phyloP scores from a whole-genome alignment of 2,797 vertebrate species.

The Ptychobarbus kaznakovi region DNA sequence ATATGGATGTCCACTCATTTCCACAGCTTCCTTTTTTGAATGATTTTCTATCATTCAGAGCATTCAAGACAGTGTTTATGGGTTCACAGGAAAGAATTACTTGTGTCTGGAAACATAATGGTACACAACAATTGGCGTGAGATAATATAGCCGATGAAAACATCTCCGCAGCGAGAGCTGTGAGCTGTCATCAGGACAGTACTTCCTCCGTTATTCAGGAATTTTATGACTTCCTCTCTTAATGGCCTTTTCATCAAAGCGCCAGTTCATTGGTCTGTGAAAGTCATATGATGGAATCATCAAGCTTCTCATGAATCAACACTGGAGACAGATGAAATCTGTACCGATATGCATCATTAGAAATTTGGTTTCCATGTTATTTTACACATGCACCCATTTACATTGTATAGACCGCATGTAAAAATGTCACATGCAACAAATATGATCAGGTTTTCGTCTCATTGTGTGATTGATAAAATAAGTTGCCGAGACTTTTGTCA shows the following conservation, averaged over 20 bases:
- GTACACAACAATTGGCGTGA: slow-evolving; percentile 60
- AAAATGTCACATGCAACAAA: not conserved
- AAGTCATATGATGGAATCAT: slow-evolving; percentile 65
- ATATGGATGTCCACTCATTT: slow-evolving; percentile 55
- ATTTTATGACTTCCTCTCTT: slow-evolving; percentile 58
- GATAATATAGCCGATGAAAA: slow-evolving; percentile 63
- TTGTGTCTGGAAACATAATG: slow-evolving; percentile 57
- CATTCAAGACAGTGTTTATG: slow-evolving; percentile 57
- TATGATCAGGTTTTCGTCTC: not conserved
- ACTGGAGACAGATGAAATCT: slow-evolving; percentile 26
- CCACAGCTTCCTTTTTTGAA: slow-evolving; percentile 52
- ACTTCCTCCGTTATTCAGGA: slow-evolving; percentile 57
- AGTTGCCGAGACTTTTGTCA: not conserved
- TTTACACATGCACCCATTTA: slow-evolving; percentile 21
- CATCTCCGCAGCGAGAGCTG: slow-evolving; percentile 31
- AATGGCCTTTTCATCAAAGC: slow-evolving; percentile 56
- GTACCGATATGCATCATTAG: slow-evolving; percentile 45
- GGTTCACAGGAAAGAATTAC: slow-evolving; percentile 61
- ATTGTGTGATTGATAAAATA: not conserved
- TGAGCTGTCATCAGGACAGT: slow-evolving; percentile 48
- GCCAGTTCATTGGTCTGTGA: slow-evolving; percentile 58
- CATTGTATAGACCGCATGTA: not conserved
- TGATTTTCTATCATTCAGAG: slow-evolving; percentile 60
- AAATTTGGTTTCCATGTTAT: slow-evolving; percentile 35
- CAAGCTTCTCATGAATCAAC: slow-evolving; percentile 60